phyloP scores from a whole-genome alignment of 2,888 invertebrate species.

The Cyclophora albipunctata region DNA sequence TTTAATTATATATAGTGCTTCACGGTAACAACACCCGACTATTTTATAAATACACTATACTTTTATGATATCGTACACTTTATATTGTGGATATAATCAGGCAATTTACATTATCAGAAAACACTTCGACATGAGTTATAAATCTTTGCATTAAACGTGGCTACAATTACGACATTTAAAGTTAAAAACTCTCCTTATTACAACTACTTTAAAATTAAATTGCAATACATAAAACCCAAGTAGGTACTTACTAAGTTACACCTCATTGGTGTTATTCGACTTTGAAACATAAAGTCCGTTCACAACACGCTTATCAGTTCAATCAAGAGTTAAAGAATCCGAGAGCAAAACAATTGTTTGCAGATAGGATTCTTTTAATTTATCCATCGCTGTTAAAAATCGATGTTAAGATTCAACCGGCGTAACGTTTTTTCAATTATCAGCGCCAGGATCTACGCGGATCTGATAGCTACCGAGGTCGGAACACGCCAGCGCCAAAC shows the following conservation, averaged over 20 bases:
- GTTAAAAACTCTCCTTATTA: no score
- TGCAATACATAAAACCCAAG: background rate
- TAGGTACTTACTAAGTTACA: no score
- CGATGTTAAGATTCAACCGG: constrained; percentile 68
- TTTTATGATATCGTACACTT: constrained; percentile 9
- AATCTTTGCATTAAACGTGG: no score
- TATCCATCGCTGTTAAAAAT: constrained; percentile 69
- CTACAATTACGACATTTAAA: no score
- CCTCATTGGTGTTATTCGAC: no score
- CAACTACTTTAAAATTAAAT: background rate
- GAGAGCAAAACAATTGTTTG: constrained; percentile 57
- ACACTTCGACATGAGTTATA: no score
- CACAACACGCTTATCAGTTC: constrained; percentile 57
- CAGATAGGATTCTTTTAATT: constrained; percentile 64
- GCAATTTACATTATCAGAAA: no score
- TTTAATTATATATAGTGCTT: constrained; percentile 66
- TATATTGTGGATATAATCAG: no score
- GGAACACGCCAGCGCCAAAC: constrained; percentile 39
- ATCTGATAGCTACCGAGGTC: constrained; percentile 58
- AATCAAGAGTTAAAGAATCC: constrained; percentile 50
- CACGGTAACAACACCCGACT: constrained; percentile 33
- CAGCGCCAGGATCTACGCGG: constrained; percentile 56
- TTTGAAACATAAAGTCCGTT: constrained; percentile 55
- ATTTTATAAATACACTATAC: constrained; percentile 33
- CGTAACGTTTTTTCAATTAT: constrained; percentile 68